Evolutionary conservation across 2,113 vertebrate genomes (phyloP), one percentile per base, ranked within the genome.

Genomic region (Petromus typicus): DNA sequence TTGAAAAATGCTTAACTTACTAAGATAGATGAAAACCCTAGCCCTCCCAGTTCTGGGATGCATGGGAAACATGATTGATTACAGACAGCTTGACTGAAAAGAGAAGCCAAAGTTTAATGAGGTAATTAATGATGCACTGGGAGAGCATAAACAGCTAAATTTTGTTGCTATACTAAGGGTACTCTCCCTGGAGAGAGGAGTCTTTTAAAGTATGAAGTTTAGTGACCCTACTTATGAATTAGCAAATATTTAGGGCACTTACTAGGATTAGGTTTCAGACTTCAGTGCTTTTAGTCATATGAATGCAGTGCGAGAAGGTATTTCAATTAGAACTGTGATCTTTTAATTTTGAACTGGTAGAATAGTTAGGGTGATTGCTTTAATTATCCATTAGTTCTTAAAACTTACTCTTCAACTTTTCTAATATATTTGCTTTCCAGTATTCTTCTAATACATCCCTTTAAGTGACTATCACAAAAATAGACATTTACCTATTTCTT

Each of bases 251-350:
- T 75, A 48, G 45, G 59, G 25, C 43, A 27, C 57, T 81, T 93
- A 14, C 48, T 89, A 89, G 73, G 54, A n/a, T 89, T 94, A 80
- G 57, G 30, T 40, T 71, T 94, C 61, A 90, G 32, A n/a, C 37
- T 87, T 90, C 23, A 84, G 25, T 95, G 71, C 64, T 78, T 79
- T 79, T 92, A 94, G 43, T 95, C 75, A 73, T 67, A 18, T 40
- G 85, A 93, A 69, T 30, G n/a, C 43, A 75, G 3, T 69, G 81
- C 86, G 75, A 82, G 64, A 84, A 86, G 51, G 40, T 66, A 51
- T 86, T 91, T 93, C 86, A 90, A 0, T 76, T 82, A 88, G 73
- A 48, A 17, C 32, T 93, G 12, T 69, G 88, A 22, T 80, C n/a
- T 93, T 91, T n/a, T 81, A 79, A 78, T 79, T 16, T 87, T 82